phyloP scores from a whole-genome alignment of 1,140 invertebrate species.

The Sesamia nonagrioides region DNA sequence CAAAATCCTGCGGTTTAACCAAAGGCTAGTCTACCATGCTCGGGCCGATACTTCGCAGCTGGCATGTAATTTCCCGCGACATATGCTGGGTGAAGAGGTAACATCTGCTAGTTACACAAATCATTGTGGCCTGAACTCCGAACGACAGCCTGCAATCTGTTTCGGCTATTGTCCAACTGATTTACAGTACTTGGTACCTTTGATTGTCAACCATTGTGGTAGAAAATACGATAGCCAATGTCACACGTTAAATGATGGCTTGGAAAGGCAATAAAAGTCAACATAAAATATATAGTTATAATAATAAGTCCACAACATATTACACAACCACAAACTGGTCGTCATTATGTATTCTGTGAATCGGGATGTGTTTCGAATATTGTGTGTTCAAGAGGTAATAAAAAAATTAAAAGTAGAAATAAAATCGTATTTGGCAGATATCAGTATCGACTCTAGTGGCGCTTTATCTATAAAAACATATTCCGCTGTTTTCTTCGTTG shows the following conservation, averaged over 20 bases:
- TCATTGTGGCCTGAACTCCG: constrained; percentile 47
- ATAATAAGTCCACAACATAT: no score
- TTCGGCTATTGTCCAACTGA: constrained; percentile 45
- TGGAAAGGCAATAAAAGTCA: not conserved
- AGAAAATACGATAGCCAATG: not conserved
- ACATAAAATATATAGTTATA: not conserved
- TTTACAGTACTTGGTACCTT: constrained; percentile 18
- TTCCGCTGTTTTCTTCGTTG: no score
- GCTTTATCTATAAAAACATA: no score
- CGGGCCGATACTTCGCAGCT: constrained; percentile 19
- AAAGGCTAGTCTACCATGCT: not conserved
- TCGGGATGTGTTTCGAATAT: no score
- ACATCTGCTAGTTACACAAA: constrained; percentile 48
- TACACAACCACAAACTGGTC: no score
- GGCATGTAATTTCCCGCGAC: constrained; percentile 45
- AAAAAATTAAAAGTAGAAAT: not conserved
- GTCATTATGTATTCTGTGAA: no score
- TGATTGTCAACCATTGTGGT: not conserved
- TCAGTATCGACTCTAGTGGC: not conserved
- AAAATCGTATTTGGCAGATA: not conserved
- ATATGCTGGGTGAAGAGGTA: constrained; percentile 39
- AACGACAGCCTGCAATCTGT: constrained; percentile 53
- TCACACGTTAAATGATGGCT: not conserved
- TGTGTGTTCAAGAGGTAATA: not conserved
- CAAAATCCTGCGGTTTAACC: not conserved